These are phyloP conservation scores for Python bivittatus DNA, from an alignment of 2,113 vertebrate genomes.

Conservation along the genomic window DNA sequence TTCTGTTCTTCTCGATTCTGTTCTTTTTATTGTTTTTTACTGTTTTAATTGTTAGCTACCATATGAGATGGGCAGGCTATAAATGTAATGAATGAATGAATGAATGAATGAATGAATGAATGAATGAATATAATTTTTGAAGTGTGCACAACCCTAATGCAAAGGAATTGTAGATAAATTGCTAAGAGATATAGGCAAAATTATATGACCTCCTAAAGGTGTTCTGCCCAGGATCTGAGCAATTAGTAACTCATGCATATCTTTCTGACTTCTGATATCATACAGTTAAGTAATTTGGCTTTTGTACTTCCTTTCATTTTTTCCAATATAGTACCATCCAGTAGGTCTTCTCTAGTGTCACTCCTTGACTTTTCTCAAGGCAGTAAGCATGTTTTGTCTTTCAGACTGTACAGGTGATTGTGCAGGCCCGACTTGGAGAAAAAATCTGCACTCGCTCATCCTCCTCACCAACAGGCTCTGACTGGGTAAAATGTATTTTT, in stretches of 20 bases:
- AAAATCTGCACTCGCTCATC: constrained; percentile 95
- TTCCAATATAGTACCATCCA: not conserved
- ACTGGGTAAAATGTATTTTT: constrained; percentile 84
- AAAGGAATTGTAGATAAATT: not conserved
- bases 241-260: not conserved
- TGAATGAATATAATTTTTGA: not conserved
- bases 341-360: not conserved
- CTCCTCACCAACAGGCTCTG: constrained; percentile 97
- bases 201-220: not conserved
- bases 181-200: not conserved
- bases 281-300: constrained; percentile 2
- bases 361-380: not conserved
- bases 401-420: constrained; percentile 97
- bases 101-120: not conserved
- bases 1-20: not conserved
- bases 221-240: not conserved
- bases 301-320: constrained; percentile 14
- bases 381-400: constrained; percentile 27
- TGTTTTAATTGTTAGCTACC: not conserved
- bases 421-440: constrained; percentile 96
- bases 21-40: not conserved
- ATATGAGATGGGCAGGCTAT: not conserved
- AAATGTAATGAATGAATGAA: not conserved
- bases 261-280: not conserved
- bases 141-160: not conserved